Evolutionary conservation across 2,888 invertebrate species (phyloP), one percentile per base, ranked within the genome.

Genomic region (Pheosia gnoma): DNA sequence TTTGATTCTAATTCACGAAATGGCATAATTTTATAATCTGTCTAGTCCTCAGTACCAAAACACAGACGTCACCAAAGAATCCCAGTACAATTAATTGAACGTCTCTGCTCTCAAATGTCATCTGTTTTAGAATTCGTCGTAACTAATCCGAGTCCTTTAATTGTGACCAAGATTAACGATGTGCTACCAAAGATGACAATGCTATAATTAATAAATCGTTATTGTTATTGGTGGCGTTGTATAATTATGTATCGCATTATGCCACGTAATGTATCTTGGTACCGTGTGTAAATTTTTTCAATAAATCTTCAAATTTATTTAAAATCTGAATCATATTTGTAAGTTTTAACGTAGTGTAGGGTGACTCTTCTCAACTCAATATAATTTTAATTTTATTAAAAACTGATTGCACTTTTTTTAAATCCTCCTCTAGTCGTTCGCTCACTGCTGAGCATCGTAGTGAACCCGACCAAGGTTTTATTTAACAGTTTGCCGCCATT

Each of bases 121-220:
- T 54, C 38, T 25, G 38, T 54, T 54, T n/a, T 7, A 54, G n/a
- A 54, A 54, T 38, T 54, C 11, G 37, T 54, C 38, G n/a, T 38
- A 38, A 37, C 54, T 38, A 54, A 54, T 53, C 53, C 53, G 37
- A 53, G 36, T 37, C 38, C 54, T 5, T 54, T 54, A 54, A 54
- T 54, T 54, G 54, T 54, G 38, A 54, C 25, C 54, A 54, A 54
- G 38, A 54, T 54, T 54, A 54, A 54, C 54, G 54, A 54, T 38
- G 38, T 38, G 38, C n/a, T 38, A 38, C 11, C 58, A 49, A 56
- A 36, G 39, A 57, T 49, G 25, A 25, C 25, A 25, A 25, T 25
- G 25, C 25, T 25, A 13, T 55, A 43, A 37, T 59, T 59, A 45
- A 53, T 59, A 25, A 54, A 54, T 43, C 37, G 43, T 47, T 60